phyloP scores from a whole-genome alignment of 2,113 vertebrate genomes.

The Tylochromis polylepis region DNA sequence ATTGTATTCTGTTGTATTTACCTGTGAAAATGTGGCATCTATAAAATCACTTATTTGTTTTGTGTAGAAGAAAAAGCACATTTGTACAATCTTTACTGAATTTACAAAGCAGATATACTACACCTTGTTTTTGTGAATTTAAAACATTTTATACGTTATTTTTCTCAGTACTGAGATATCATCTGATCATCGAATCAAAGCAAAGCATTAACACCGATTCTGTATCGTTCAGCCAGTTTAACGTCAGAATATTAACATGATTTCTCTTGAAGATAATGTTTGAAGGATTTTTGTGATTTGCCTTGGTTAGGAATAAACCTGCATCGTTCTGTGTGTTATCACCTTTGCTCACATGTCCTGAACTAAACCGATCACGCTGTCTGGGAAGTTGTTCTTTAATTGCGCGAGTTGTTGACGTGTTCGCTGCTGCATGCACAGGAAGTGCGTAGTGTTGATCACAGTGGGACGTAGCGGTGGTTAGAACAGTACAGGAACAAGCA shows the following conservation, averaged over 20 bases:
- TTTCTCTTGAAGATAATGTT: too few species aligned
- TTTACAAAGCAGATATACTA: too few species aligned
- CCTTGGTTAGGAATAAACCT: too few species aligned
- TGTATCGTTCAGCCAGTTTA: too few species aligned
- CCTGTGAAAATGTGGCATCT: background rate
- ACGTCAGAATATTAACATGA: too few species aligned
- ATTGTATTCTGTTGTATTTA: background rate
- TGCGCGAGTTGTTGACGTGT: fast-evolving
- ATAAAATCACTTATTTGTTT: background rate
- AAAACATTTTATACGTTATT: too few species aligned
- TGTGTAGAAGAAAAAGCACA: background rate
- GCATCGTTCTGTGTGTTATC: background rate
- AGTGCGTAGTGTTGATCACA: background rate
- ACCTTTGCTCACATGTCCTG: background rate
- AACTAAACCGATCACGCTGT: background rate
- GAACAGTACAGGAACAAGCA: background rate
- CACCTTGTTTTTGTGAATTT: too few species aligned
- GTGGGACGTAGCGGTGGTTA: background rate
- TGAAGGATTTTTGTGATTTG: too few species aligned
- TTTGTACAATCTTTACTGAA: background rate
- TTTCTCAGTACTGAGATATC: too few species aligned
- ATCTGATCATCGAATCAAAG: too few species aligned
- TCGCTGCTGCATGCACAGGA: background rate
- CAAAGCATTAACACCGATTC: too few species aligned
- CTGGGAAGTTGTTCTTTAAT: background rate